Conservation (phyloP, 1,140 invertebrate species). For the Drosophila novamexicana region DNA sequence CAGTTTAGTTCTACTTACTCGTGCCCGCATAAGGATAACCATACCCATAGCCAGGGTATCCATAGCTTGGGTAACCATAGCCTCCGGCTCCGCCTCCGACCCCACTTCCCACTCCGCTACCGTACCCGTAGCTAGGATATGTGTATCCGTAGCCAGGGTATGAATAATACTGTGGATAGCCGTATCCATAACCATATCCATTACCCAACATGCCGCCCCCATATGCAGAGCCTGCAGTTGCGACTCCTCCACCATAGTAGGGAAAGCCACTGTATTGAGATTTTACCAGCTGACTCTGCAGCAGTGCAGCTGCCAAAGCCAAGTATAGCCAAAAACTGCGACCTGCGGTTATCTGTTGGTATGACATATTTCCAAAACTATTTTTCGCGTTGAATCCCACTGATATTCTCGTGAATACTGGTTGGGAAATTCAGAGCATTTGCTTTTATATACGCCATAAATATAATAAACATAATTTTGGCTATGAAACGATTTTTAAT, state of each 20-base stretch:
- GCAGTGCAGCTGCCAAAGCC: slow-evolving; percentile 27
- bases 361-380: slow-evolving; percentile 22
- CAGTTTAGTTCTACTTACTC: slow-evolving; percentile 59
- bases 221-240: slow-evolving; percentile 33
- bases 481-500: slow-evolving; percentile 65
- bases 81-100: slow-evolving; percentile 38
- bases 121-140: slow-evolving; percentile 51
- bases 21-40: slow-evolving; percentile 68
- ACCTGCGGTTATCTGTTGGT: slow-evolving; percentile 17
- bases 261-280: slow-evolving; percentile 66
- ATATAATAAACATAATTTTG: slow-evolving; percentile 32
- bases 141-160: slow-evolving; percentile 44
- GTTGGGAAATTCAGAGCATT: slow-evolving; percentile 24
- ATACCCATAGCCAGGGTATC: slow-evolving; percentile 49
- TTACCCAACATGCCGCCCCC: slow-evolving; percentile 16
- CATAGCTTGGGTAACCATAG: slow-evolving; percentile 59
- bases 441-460: slow-evolving; percentile 61
- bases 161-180: slow-evolving; percentile 32
- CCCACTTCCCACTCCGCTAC: slow-evolving; percentile 53
- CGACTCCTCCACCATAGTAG: slow-evolving; percentile 46
- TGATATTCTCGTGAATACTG: slow-evolving; percentile 49
- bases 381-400: slow-evolving; percentile 24
- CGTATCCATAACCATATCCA: slow-evolving; percentile 41
- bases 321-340: slow-evolving; percentile 36
- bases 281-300: slow-evolving; percentile 28